Evolutionary conservation across 2,113 vertebrate genomes (phyloP).

Genomic region (Ammodytes marinus): DNA sequence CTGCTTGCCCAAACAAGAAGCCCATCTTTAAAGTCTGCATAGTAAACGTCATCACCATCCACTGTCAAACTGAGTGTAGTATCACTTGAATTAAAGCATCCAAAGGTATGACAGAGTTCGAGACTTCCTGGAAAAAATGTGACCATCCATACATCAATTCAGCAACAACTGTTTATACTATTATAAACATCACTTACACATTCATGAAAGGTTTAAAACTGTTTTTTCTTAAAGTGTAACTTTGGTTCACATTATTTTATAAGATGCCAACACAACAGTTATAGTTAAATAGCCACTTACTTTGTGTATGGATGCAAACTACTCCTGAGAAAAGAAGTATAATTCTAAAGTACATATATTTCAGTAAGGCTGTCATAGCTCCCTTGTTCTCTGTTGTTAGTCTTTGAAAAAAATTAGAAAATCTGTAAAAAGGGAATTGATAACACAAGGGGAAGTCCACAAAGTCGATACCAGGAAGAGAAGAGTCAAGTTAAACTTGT

Average conservation of each 20-base stretch:
- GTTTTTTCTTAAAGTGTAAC: not conserved
- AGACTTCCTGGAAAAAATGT: constrained; percentile 1
- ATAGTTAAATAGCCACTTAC: constrained; percentile 5
- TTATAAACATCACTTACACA: not conserved
- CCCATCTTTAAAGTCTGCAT: constrained; percentile 36
- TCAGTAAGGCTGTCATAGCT: not conserved
- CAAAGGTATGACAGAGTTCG: not conserved
- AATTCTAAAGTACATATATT: not conserved
- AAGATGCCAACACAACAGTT: not conserved
- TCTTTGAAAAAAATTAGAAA: not conserved
- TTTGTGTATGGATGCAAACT: constrained; percentile 1
- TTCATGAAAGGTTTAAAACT: not conserved
- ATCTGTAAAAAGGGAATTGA: no score
- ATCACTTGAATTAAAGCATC: constrained; percentile 30
- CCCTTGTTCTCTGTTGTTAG: not conserved
- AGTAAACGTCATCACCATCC: constrained; percentile 13
- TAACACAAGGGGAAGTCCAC: no score
- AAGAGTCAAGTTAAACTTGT: no score
- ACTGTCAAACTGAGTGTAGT: not conserved
- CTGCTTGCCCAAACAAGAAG: not conserved
- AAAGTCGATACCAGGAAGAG: no score
- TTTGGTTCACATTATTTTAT: not conserved
- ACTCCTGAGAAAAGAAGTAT: constrained; percentile 10
- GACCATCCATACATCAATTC: not conserved
- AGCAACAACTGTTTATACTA: not conserved